phyloP scores from a whole-genome alignment of 2,888 invertebrate genomes.

The Bursaphelenchus okinawaensis region DNA sequence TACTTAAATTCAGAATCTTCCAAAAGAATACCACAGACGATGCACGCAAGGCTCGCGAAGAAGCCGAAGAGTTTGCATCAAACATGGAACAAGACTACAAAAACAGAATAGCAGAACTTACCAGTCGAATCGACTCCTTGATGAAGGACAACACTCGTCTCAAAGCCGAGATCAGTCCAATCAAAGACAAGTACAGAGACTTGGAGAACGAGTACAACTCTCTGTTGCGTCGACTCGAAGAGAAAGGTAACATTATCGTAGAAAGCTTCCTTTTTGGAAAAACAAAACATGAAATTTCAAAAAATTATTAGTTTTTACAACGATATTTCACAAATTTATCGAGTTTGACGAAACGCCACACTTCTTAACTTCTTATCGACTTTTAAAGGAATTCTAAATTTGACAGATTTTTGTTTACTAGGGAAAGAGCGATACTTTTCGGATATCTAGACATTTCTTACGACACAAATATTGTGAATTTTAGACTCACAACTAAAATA shows the following conservation, averaged over 20 bases:
- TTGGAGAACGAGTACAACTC: slow-evolving; percentile 50
- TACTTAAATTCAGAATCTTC: slow-evolving; percentile 34
- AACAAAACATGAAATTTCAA: background rate
- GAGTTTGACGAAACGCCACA: too few species aligned
- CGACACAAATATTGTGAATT: too few species aligned
- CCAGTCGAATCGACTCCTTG: slow-evolving; percentile 45
- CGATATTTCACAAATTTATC: too few species aligned
- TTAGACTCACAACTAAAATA: slow-evolving; percentile 27
- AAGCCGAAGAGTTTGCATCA: slow-evolving; percentile 48
- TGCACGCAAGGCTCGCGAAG: slow-evolving; percentile 46
- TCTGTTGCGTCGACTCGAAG: slow-evolving; percentile 43
- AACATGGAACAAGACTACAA: slow-evolving; percentile 53
- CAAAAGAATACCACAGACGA: slow-evolving; percentile 45
- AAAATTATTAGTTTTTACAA: too few species aligned
- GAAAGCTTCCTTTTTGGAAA: too few species aligned
- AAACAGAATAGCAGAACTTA: slow-evolving; percentile 52
- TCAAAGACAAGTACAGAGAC: slow-evolving; percentile 45
- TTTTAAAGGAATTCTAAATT: background rate
- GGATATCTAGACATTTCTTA: too few species aligned
- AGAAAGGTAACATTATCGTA: too few species aligned
- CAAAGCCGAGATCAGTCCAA: slow-evolving; percentile 44
- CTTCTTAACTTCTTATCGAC: too few species aligned
- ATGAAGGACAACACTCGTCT: slow-evolving; percentile 49
- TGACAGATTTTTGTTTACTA: background rate
- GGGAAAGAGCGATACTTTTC: too few species aligned